Evolutionary conservation across 2,888 invertebrate genomes (phyloP), one percentile per base, ranked within the genome.

Genomic region (Tholera decimalis): DNA sequence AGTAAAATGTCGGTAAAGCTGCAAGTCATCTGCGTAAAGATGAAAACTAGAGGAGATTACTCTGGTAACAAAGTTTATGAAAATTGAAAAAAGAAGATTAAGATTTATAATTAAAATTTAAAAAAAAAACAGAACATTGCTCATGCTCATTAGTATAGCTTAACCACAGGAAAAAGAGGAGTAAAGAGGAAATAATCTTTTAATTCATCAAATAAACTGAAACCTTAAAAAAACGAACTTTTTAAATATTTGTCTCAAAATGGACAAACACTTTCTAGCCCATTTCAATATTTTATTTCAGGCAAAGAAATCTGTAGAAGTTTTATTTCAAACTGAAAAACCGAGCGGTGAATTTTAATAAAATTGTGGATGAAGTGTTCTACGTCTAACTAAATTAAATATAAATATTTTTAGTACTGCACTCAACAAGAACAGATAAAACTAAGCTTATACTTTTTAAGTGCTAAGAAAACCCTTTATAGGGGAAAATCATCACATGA

Each of bases 301-400:
- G 9, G 6, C 26, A 13, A n/a, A 2, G 1, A 2, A 4, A 28
- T 13, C 4, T 22, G 35, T 43, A 35, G 11, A 15, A 11, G 28
- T 57, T 57, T 46, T 24, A n/a, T 30, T 64, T 30, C 5, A 28
- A 24, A 37, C 18, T 15, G 11, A 13, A 15, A 18, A 24, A 15
- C 6, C 9, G 18, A 22, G 8, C 24, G 44, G 60, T 5, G 37
- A 65, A 33, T 65, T 20, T 33, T 22, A 59, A 65, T 46, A 20
- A 28, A 28, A 20, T 2, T 2, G 22, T 46, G 26, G 20, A n/a
- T 20, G 26, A 24, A 3, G n/a, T 26, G 26, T 67, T 50, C 20
- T 26, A 47, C 3, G 30, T 26, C 20, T 8, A 7, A 30, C 20
- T 24, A n/a, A n/a, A n/a, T n/a, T n/a, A n/a, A n/a, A n/a, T n/a